These are phyloP conservation scores for Campylomormyrus numenius DNA, from an alignment of 2,113 vertebrate genomes.

Conservation along the genomic window DNA sequence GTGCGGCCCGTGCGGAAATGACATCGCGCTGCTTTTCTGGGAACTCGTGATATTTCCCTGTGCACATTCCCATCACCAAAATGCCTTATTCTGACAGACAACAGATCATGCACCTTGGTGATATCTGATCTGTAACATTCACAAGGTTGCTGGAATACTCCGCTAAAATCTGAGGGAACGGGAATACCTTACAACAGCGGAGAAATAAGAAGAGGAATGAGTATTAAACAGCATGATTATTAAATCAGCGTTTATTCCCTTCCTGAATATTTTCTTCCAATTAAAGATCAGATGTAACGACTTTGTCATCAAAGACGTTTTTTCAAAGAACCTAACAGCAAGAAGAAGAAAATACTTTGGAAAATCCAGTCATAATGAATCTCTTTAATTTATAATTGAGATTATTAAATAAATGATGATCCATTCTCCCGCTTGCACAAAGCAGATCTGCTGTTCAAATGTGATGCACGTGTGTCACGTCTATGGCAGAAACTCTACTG, in stretches of 20 bases:
- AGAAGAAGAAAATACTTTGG: slow-evolving; percentile 33
- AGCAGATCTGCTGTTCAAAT: slow-evolving; percentile 24
- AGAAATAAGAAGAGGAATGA: background rate
- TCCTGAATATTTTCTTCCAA: slow-evolving; percentile 23
- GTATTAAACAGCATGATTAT: slow-evolving; percentile 8
- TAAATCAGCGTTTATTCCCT: slow-evolving; percentile 35
- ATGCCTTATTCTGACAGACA: background rate
- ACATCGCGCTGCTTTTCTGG: background rate
- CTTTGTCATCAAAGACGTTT: slow-evolving; percentile 36
- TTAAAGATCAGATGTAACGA: slow-evolving; percentile 40
- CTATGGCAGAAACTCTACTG: background rate
- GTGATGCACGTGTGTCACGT: background rate
- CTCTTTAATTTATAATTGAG: slow-evolving; percentile 54
- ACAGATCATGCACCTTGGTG: background rate
- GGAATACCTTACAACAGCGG: slow-evolving; percentile 22
- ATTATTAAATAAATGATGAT: slow-evolving; percentile 43
- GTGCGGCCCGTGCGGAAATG: background rate
- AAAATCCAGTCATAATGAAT: slow-evolving; percentile 49
- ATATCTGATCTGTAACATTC: background rate
- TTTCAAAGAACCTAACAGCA: slow-evolving; percentile 33
- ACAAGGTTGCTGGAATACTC: background rate
- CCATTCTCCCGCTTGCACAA: slow-evolving; percentile 30
- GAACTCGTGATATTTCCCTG: background rate
- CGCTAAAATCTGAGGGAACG: background rate
- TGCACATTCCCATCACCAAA: background rate